Conservation (phyloP, 2,888 invertebrate species). For the Cosmia trapezina region DNA sequence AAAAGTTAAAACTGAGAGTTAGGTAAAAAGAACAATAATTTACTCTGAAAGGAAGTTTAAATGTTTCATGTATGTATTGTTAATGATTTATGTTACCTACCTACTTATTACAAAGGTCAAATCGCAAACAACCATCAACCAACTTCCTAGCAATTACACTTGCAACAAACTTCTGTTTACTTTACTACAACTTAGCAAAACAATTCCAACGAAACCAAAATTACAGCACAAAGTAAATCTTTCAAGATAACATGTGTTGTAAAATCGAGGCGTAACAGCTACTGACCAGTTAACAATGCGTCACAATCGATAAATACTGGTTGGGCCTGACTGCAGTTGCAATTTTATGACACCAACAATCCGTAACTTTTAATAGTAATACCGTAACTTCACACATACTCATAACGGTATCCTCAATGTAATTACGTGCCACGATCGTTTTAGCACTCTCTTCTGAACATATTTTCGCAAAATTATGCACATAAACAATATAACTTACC, state of each 20-base stretch:
- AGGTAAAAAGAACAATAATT: not conserved
- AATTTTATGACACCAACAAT: slow-evolving; percentile 69
- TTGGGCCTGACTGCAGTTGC: slow-evolving; percentile 75
- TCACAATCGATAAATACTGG: slow-evolving; percentile 80
- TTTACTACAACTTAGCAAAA: slow-evolving; percentile 32
- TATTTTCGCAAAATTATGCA: slow-evolving; percentile 58
- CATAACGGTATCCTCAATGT: slow-evolving; percentile 59
- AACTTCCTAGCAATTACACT: not conserved
- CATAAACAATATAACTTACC: slow-evolving; percentile 76
- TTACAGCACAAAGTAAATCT: slow-evolving; percentile 43
- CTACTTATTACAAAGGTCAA: not conserved
- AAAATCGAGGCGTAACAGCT: slow-evolving; percentile 43
- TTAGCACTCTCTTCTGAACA: slow-evolving; percentile 27
- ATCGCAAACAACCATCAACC: not conserved
- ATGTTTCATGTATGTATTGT: not conserved
- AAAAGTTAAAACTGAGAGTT: too few relatives aligned
- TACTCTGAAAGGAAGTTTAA: too few relatives aligned
- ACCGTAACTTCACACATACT: slow-evolving; percentile 57
- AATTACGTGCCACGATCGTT: slow-evolving; percentile 45
- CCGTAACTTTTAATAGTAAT: slow-evolving; percentile 38
- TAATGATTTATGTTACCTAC: not conserved
- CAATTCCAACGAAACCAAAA: slow-evolving; percentile 40
- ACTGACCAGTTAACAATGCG: slow-evolving; percentile 63
- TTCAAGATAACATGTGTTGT: slow-evolving; percentile 48
- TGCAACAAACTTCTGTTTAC: slow-evolving; percentile 32